Conservation (phyloP, 2,797 vertebrate species). For the Chanos chanos region DNA sequence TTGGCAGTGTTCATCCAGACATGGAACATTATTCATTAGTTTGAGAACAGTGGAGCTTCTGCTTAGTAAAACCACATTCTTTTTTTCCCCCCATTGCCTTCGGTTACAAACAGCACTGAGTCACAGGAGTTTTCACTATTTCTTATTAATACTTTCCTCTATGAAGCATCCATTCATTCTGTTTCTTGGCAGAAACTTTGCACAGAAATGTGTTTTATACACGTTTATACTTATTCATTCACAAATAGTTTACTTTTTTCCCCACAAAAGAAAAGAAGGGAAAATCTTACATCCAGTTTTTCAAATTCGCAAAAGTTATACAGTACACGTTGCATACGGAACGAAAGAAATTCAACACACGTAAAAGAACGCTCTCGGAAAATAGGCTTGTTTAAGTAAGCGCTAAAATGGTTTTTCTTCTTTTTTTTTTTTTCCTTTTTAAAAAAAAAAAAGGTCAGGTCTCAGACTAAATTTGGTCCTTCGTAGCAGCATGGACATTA, state of each 20-base stretch:
- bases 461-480: constrained; percentile 58
- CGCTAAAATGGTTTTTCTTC: not conserved
- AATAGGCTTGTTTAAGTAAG: constrained; percentile 21
- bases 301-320: constrained; percentile 49
- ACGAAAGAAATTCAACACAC: constrained; percentile 42
- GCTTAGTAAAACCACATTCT: no score
- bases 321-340: constrained; percentile 42
- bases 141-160: no score
- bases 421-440: not conserved
- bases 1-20: constrained; percentile 48
- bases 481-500: constrained; percentile 40
- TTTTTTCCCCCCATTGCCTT: no score
- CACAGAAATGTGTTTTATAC: constrained; percentile 8
- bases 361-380: constrained; percentile 24
- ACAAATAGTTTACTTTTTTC: constrained; percentile 25
- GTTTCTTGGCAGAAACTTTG: no score
- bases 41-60: no score
- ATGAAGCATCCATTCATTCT: no score
- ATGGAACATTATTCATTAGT: no score
- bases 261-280: constrained; percentile 23
- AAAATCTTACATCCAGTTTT: constrained; percentile 43
- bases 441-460: constrained; percentile 30
- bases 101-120: no score
- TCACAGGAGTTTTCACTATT: no score
- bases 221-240: constrained; percentile 32